Conservation (phyloP, 2,888 invertebrate species). For the Calameuta pallipes region DNA sequence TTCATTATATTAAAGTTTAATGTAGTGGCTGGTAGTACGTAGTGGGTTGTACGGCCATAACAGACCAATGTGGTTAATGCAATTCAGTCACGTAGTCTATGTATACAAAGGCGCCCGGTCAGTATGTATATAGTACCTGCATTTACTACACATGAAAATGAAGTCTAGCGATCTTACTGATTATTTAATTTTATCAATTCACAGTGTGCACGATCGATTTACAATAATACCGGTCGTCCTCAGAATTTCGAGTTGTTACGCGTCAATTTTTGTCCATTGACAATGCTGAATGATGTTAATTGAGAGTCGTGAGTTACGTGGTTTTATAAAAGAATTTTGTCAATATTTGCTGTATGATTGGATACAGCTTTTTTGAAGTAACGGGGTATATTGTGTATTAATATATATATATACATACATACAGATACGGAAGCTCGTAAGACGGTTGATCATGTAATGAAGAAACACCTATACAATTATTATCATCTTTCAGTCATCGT, state of each 20-base stretch:
- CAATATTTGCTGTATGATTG: neutral
- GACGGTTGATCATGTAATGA: neutral
- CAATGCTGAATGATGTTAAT: neutral
- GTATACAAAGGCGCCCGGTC: neutral
- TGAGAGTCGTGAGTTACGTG: neutral
- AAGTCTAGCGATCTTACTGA: neutral
- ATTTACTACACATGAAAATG: neutral
- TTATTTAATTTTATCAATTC: neutral
- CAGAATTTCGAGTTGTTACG: neutral
- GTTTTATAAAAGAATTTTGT: neutral
- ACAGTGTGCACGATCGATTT: neutral
- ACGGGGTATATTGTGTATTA: too few relatives aligned
- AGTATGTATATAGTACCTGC: neutral
- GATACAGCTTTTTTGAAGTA: neutral
- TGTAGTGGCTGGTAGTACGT: conserved; percentile 7
- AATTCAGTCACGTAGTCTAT: conserved; percentile 22
- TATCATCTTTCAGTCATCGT: neutral
- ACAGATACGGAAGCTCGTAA: neutral
- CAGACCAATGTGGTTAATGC: conserved; percentile 14
- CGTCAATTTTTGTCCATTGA: neutral
- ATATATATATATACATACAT: too few relatives aligned
- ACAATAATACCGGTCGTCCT: neutral
- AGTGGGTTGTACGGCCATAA: neutral
- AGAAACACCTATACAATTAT: neutral
- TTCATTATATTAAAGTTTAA: conserved; percentile 21